Conservation (phyloP, 2,113 vertebrate species). For the Halichoerus grypus region DNA sequence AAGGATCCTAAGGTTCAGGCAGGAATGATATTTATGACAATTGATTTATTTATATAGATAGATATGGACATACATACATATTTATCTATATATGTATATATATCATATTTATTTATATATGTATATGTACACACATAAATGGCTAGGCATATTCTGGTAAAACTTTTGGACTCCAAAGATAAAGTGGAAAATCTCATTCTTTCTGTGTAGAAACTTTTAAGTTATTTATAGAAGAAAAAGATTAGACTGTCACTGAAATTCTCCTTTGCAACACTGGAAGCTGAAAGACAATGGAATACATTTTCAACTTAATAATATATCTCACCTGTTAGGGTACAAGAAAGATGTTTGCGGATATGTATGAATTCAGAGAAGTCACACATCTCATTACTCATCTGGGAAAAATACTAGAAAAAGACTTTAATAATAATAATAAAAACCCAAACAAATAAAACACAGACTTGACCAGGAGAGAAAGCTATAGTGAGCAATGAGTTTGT, state of each 20-base stretch:
- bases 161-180: neutral
- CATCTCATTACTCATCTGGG: neutral
- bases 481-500: neutral
- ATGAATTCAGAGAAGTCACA: neutral
- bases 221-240: neutral
- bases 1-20: neutral
- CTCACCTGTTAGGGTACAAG: neutral
- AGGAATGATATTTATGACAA: neutral
- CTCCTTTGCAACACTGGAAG: neutral
- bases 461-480: neutral
- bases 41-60: neutral
- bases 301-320: constrained; percentile 23
- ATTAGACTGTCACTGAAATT: neutral
- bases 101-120: neutral
- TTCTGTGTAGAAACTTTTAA: neutral
- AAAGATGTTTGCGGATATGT: neutral
- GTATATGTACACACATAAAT: neutral
- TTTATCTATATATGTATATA: neutral
- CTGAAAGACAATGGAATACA: neutral
- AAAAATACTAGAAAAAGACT: constrained; percentile 24
- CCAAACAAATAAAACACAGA: neutral
- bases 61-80: neutral
- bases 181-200: constrained; percentile 9
- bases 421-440: neutral
- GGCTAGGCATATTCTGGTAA: neutral